Evolutionary conservation across 2,888 invertebrate genomes (phyloP).

Genomic region (Sipunculus nudus): DNA sequence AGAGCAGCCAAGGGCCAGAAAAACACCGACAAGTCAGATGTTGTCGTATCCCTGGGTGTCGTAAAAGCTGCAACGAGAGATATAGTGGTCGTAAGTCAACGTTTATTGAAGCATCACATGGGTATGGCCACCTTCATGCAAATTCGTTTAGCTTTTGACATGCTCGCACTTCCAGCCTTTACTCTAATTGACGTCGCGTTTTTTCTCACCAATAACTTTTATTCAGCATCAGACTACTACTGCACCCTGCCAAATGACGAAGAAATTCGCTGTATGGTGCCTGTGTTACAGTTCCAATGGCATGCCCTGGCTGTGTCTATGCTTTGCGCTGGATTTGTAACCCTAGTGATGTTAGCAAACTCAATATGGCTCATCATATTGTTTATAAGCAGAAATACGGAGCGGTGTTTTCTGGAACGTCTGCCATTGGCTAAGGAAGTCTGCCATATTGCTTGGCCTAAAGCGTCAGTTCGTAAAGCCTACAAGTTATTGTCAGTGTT

Average conservation of each 20-base stretch:
- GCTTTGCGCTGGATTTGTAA: neutral
- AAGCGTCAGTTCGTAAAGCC: too few species aligned
- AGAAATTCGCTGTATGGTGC: neutral
- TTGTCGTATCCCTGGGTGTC: neutral
- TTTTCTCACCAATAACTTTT: neutral
- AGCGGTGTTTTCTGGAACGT: neutral
- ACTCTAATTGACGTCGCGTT: neutral
- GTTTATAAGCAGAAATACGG: neutral
- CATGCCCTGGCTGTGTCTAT: neutral
- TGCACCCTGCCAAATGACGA: neutral
- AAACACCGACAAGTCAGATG: neutral
- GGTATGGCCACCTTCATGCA: neutral
- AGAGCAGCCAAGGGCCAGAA: neutral
- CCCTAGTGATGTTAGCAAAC: neutral
- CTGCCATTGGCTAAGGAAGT: neutral
- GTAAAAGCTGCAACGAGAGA: neutral
- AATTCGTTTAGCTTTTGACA: neutral
- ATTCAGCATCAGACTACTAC: neutral
- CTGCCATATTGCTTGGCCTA: neutral
- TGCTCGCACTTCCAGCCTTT: neutral
- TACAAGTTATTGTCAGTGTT: constrained; percentile 1
- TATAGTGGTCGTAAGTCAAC: neutral
- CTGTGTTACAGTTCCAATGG: neutral
- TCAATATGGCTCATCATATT: neutral
- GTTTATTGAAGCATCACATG: neutral